Percentiles rank a stretch among this genome's conserved stretches.
Evolutionary conservation across 2,888 invertebrate species (phyloP).

Genomic region (Lasioglossum zephyrum): DNA sequence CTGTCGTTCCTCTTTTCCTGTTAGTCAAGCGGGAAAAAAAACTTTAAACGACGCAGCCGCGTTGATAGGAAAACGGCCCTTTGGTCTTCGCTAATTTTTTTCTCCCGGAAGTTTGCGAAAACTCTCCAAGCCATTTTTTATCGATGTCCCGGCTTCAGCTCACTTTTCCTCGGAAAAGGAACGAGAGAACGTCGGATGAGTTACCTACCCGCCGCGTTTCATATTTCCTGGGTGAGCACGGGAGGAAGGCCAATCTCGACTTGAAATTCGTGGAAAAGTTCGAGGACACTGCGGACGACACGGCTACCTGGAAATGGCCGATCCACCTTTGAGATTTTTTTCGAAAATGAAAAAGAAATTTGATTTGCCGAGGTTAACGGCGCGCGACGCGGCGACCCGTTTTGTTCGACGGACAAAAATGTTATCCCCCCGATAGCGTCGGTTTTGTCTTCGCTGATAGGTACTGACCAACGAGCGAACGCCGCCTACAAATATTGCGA

Average conservation of each 20-base stretch:
- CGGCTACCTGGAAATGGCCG: conserved; percentile 3
- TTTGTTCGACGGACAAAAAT: not conserved
- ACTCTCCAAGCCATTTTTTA: conserved; percentile 32
- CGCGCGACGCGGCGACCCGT: no score
- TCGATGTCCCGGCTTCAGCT: conserved; percentile 13
- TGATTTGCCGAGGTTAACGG: not conserved
- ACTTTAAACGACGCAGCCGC: conserved; percentile 12
- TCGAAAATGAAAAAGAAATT: conserved; percentile 11
- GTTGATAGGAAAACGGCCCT: conserved; percentile 19
- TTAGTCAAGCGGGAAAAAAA: not conserved
- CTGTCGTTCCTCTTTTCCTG: not conserved
- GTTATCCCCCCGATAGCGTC: not conserved
- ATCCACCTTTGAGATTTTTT: conserved; percentile 2
- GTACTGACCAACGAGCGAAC: not conserved
- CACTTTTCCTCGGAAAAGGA: conserved; percentile 1
- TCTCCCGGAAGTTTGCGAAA: conserved; percentile 12
- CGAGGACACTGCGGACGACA: not conserved
- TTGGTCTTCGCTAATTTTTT: conserved; percentile 27
- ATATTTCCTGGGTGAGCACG: not conserved
- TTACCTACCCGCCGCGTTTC: conserved; percentile 18
- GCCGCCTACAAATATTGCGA: not conserved
- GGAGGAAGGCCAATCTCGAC: not conserved
- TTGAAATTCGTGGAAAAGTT: conserved; percentile 8
- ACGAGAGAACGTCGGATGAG: not conserved
- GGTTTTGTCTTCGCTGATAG: not conserved